Percentiles rank a stretch among this genome's conserved stretches.
These are phyloP conservation scores for Sebastes nivosus DNA, from an alignment of 2,797 vertebrate species.

Conservation along the genomic window DNA sequence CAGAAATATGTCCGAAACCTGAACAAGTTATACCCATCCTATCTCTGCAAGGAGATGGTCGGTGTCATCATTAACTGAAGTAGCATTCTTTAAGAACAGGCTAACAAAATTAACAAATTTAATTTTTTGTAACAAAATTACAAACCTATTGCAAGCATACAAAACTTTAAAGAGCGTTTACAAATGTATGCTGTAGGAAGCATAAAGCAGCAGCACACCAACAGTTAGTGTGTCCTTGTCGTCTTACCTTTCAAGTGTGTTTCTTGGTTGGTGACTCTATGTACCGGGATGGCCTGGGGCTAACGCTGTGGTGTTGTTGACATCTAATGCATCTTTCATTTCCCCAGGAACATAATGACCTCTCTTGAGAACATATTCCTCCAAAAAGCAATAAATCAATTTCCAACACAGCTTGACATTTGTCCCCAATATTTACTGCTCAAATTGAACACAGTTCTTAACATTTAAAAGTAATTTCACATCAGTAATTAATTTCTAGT, in stretches of 20 bases:
- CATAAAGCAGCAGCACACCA: not conserved
- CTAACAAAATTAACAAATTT: not conserved
- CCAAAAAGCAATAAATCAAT: conserved; percentile 82
- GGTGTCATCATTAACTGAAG: not conserved
- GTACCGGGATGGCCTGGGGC: conserved; percentile 44
- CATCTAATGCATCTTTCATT: conserved; percentile 76
- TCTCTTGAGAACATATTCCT: conserved; percentile 68
- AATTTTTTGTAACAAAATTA: not conserved
- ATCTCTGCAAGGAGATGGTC: not conserved
- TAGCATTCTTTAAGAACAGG: not conserved
- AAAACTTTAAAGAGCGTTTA: not conserved
- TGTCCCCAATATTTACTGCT: conserved; percentile 70
- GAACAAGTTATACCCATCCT: not conserved
- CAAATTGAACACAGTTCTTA: conserved; percentile 76
- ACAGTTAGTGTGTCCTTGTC: conserved; percentile 28
- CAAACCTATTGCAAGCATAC: not conserved
- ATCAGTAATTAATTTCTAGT: conserved; percentile 65
- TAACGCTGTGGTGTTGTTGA: conserved; percentile 51
- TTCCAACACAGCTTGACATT: conserved; percentile 75
- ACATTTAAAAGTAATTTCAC: conserved; percentile 79
- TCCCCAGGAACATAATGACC: conserved; percentile 70
- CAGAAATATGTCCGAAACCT: not conserved
- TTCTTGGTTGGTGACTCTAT: not conserved
- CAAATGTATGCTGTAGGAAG: not conserved
- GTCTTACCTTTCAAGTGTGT: not conserved